Conservation (phyloP, 2,888 invertebrate species). For the Microctonus aethiopoides region DNA sequence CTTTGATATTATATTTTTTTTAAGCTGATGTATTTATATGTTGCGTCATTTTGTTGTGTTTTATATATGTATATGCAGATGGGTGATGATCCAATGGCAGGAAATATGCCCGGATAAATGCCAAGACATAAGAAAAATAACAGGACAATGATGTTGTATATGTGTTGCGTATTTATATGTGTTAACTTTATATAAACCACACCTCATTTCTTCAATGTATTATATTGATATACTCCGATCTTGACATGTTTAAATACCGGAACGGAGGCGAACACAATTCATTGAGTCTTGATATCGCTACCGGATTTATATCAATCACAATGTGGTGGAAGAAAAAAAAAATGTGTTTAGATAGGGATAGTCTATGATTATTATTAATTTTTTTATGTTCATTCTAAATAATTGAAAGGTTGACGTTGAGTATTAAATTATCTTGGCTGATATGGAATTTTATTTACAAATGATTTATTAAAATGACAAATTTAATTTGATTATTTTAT, state of each 20-base stretch:
- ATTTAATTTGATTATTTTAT: too few relatives aligned
- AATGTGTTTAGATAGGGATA: too few relatives aligned
- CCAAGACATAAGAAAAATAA: conserved; percentile 5
- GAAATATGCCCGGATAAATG: conserved; percentile 23
- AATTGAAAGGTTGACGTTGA: too few relatives aligned
- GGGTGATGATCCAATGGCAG: conserved; percentile 15
- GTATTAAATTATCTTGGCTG: too few relatives aligned
- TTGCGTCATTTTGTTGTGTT: conserved; percentile 6
- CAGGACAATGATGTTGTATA: neutral
- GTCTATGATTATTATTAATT: too few relatives aligned
- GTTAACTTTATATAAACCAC: conserved; percentile 7
- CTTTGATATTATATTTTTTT: neutral
- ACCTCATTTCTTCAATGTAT: conserved; percentile 38
- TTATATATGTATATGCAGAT: neutral
- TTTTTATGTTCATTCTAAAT: too few relatives aligned
- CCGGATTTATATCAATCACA: neutral
- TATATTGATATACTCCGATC: conserved; percentile 37
- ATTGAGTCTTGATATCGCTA: conserved; percentile 49
- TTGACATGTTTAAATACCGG: conserved; percentile 63
- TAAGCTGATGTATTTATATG: conserved; percentile 6
- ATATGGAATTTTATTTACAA: too few relatives aligned
- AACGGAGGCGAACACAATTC: conserved; percentile 56
- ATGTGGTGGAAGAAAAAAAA: neutral
- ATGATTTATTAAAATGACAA: too few relatives aligned
- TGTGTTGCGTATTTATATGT: neutral